Percentiles rank a stretch among this genome's conserved stretches.
Evolutionary conservation across 2,113 vertebrate species (phyloP).

Genomic region (Triplophysa rosa): DNA sequence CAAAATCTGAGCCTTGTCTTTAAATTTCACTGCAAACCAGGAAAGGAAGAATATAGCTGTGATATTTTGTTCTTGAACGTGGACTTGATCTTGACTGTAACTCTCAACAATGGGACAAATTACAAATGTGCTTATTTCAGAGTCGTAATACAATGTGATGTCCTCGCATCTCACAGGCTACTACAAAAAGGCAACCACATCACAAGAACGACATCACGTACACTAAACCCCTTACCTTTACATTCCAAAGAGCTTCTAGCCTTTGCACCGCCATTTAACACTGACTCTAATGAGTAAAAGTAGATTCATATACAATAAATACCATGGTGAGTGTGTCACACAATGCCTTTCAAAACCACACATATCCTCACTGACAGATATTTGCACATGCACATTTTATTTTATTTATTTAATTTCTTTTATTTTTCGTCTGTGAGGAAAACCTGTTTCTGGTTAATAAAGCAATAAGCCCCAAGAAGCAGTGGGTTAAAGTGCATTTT

Average conservation of each 20-base stretch:
- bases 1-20: slow-evolving; percentile 81
- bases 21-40: slow-evolving; percentile 82
- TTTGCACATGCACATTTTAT: too few species aligned
- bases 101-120: slow-evolving; percentile 16
- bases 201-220: slow-evolving; percentile 41
- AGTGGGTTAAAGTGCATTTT: too few species aligned
- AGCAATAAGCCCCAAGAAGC: too few species aligned
- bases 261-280: slow-evolving; percentile 55
- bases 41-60: slow-evolving; percentile 59
- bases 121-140: slow-evolving; percentile 14
- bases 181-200: slow-evolving; percentile 16
- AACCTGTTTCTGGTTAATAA: too few species aligned
- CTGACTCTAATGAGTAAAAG: slow-evolving; percentile 55
- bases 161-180: slow-evolving; percentile 4
- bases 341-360: neutral
- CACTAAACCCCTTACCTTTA: slow-evolving; percentile 57
- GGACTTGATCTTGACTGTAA: slow-evolving; percentile 28
- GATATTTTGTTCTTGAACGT: slow-evolving; percentile 32
- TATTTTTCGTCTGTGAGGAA: too few species aligned
- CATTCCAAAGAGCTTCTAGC: slow-evolving; percentile 50
- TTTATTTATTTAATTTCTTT: too few species aligned
- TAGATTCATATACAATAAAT: slow-evolving; percentile 45
- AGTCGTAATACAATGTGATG: neutral
- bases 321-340: slow-evolving; percentile 19
- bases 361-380: neutral